A percentile compares a stretch with the other conserved stretches of the same genome.
phyloP scores from a whole-genome alignment of 2,113 vertebrate species.

The Haemorhous mexicanus region DNA sequence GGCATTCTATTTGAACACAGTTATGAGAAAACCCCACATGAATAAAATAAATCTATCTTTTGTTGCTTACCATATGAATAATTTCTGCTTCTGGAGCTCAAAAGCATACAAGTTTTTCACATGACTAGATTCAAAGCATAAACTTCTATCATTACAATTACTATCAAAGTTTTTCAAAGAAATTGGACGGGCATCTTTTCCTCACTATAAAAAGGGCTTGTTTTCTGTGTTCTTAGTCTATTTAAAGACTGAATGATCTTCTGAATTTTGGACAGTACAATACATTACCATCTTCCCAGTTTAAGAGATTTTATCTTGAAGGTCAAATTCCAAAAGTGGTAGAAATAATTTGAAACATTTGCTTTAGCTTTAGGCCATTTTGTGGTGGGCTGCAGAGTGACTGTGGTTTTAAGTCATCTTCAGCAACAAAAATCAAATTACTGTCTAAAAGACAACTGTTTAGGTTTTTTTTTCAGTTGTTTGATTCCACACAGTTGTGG shows the following conservation, averaged over 20 bases:
- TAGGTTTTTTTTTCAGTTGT: neutral
- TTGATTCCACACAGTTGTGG: neutral
- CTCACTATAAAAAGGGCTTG: neutral
- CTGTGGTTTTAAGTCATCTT: constrained; percentile 18
- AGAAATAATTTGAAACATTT: neutral
- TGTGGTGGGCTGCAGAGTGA: neutral
- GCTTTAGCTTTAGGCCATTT: neutral
- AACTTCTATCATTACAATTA: neutral
- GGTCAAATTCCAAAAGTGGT: neutral
- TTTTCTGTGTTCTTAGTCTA: neutral
- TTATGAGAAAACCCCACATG: neutral
- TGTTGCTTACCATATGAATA: neutral
- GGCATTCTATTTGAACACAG: neutral
- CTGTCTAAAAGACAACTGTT: neutral
- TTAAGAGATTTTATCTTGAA: neutral
- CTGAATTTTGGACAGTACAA: neutral
- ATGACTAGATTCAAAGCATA: neutral
- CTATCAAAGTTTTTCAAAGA: neutral
- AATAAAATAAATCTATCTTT: neutral
- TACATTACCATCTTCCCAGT: neutral
- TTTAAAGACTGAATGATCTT: neutral
- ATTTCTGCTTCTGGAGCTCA: neutral
- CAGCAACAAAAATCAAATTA: neutral
- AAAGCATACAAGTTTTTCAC: neutral
- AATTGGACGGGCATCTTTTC: neutral